Percentiles rank a stretch among this genome's conserved stretches.
Evolutionary conservation across 2,888 invertebrate genomes (phyloP).

Genomic region (Esperia sulphurella): DNA sequence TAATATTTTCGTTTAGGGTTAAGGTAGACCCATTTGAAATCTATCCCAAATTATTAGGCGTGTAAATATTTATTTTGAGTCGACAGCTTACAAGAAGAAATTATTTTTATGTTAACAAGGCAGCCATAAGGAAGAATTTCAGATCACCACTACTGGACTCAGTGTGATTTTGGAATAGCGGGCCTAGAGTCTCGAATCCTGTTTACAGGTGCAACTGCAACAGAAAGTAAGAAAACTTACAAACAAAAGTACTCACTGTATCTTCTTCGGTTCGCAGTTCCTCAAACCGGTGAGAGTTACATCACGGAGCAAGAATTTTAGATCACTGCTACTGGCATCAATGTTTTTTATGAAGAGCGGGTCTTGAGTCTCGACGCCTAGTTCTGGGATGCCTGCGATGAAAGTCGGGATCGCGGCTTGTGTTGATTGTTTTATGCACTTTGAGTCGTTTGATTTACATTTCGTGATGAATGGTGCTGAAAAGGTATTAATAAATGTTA

Average conservation of each 20-base stretch:
- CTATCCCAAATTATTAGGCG: no score
- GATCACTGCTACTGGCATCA: constrained; percentile 30
- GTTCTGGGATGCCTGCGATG: constrained; percentile 32
- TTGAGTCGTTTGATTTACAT: constrained; percentile 31
- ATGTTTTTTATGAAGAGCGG: constrained; percentile 34
- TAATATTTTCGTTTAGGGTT: no score
- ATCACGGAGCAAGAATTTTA: constrained; percentile 36
- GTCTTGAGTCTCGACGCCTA: constrained; percentile 33
- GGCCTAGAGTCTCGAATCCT: no score
- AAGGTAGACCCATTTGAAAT: no score
- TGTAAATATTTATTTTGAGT: no score
- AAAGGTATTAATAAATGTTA: background rate
- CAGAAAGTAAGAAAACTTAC: no score
- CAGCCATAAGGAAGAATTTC: no score
- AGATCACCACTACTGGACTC: no score
- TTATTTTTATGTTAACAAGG: no score
- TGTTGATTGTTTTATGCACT: constrained; percentile 29
- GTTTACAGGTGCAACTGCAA: no score
- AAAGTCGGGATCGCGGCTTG: constrained; percentile 26
- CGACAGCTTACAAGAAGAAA: no score
- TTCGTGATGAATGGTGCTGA: constrained; percentile 36
- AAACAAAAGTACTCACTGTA: constrained; percentile 50
- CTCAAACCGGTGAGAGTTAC: constrained; percentile 36
- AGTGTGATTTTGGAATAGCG: no score
- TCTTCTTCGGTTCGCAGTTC: constrained; percentile 33